phyloP scores from a whole-genome alignment of 2,888 invertebrate genomes.

The Parnassius mnemosyne region DNA sequence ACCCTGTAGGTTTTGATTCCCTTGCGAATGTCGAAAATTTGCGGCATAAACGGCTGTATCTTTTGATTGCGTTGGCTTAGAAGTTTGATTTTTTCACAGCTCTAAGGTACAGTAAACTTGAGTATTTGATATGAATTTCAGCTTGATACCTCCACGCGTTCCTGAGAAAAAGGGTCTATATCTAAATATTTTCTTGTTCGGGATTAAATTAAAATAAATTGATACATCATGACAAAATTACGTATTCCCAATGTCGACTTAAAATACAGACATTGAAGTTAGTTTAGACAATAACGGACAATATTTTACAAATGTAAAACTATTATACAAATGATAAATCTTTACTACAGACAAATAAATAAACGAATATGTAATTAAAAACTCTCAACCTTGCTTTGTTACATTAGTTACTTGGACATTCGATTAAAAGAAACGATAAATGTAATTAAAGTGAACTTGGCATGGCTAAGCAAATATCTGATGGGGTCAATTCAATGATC shows the following conservation, averaged over 20 bases:
- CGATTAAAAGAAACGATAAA: conserved; percentile 44
- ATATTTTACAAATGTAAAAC: background rate
- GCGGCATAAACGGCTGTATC: no score
- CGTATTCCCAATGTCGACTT: background rate
- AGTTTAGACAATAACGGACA: background rate
- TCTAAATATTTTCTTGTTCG: no score
- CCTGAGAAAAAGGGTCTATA: no score
- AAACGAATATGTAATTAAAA: conserved; percentile 21
- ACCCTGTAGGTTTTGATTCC: no score
- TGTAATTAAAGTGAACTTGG: conserved; percentile 63
- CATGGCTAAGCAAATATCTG: conserved; percentile 56
- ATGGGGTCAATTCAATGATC: conserved; percentile 61
- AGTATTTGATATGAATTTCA: no score
- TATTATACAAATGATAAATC: conserved; percentile 22
- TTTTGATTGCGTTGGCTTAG: no score
- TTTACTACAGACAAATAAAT: conserved; percentile 21
- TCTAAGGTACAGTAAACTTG: no score
- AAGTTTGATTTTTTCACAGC: no score
- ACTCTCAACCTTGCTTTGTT: conserved; percentile 25
- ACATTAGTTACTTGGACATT: conserved; percentile 29
- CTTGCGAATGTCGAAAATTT: no score
- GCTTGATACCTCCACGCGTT: no score
- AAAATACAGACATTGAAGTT: background rate
- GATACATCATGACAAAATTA: background rate
- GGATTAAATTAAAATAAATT: background rate